Evolutionary conservation across 2,888 invertebrate species (phyloP).

Genomic region (Aphrophora alni): DNA sequence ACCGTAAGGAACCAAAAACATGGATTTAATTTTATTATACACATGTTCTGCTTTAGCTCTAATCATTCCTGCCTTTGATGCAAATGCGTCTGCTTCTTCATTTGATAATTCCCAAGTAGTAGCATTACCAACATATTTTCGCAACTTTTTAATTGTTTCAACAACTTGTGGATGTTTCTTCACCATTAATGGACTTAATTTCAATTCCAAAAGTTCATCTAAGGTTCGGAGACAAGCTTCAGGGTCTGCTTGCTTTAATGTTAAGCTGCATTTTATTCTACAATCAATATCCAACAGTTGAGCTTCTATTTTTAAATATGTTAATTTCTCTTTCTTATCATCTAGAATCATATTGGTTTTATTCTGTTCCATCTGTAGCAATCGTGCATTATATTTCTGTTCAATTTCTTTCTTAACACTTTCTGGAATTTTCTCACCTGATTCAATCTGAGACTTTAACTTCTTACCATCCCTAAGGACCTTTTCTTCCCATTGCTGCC

Average conservation of each 20-base stretch:
- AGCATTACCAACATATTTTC: constrained; percentile 76
- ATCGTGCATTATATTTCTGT: constrained; percentile 63
- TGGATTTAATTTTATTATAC: constrained; percentile 63
- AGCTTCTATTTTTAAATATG: constrained; percentile 62
- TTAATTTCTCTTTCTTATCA: constrained; percentile 44
- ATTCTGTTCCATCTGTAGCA: constrained; percentile 41
- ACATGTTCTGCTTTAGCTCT: constrained; percentile 71
- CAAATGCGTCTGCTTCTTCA: constrained; percentile 61
- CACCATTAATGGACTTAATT: constrained; percentile 75
- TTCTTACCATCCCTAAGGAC: constrained; percentile 67
- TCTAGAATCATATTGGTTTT: constrained; percentile 32
- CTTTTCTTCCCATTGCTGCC: constrained; percentile 69
- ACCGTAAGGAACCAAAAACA: constrained; percentile 68
- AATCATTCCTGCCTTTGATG: constrained; percentile 68
- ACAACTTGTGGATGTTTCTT: constrained; percentile 81
- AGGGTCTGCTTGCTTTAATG: constrained; percentile 73
- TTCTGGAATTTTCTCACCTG: constrained; percentile 65
- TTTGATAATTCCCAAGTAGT: constrained; percentile 72
- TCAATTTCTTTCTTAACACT: constrained; percentile 66
- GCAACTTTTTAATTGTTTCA: constrained; percentile 74
- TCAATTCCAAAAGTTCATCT: constrained; percentile 65
- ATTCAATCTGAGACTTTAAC: constrained; percentile 60
- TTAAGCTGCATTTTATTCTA: constrained; percentile 70
- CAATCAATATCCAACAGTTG: constrained; percentile 69
- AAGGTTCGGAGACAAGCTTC: constrained; percentile 73